These are phyloP conservation scores for Pandemis heparana DNA, from an alignment of 2,888 invertebrate species.

Conservation along the genomic window DNA sequence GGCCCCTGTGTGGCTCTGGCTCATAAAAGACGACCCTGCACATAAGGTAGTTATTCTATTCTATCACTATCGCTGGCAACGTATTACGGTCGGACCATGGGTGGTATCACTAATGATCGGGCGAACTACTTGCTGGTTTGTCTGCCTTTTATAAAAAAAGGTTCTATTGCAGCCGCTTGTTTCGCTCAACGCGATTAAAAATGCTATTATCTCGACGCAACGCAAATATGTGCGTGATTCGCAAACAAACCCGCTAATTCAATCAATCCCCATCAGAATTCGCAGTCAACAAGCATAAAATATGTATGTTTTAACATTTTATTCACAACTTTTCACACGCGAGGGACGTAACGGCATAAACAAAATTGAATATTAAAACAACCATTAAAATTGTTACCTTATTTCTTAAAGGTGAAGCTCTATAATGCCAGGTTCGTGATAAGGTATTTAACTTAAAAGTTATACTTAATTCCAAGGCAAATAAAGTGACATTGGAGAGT, in stretches of 20 bases:
- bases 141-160: too few species aligned
- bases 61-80: too few species aligned
- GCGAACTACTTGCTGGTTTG: too few species aligned
- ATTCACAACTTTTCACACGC: not conserved
- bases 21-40: too few species aligned
- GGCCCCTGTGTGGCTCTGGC: too few species aligned
- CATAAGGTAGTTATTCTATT: too few species aligned
- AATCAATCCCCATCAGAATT: not conserved
- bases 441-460: slow-evolving; percentile 13
- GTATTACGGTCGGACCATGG: too few species aligned
- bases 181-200: too few species aligned
- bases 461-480: slow-evolving; percentile 32
- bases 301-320: not conserved
- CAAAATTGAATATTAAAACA: not conserved
- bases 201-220: too few species aligned
- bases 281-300: not conserved
- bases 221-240: not conserved
- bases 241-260: not conserved
- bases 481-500: slow-evolving; percentile 36
- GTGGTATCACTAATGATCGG: too few species aligned
- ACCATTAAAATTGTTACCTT: not conserved
- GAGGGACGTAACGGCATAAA: not conserved
- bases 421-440: not conserved
- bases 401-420: not conserved
- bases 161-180: too few species aligned